Conservation (phyloP, 2,113 vertebrate species). For the Gambusia affinis region DNA sequence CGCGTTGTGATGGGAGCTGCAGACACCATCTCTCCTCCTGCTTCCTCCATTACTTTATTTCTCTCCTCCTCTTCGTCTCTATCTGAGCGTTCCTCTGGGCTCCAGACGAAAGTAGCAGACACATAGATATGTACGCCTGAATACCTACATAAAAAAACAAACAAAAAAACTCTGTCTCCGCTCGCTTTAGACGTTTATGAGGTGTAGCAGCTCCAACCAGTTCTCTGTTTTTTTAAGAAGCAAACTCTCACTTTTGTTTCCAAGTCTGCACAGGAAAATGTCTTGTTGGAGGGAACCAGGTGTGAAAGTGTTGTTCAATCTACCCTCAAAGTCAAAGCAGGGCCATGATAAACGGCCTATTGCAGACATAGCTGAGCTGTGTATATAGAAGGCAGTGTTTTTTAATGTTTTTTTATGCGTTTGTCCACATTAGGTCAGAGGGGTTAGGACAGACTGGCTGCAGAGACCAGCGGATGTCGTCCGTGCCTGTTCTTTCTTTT, state of each 20-base stretch:
- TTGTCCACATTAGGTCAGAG: neutral
- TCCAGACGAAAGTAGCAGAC: slow-evolving; percentile 1
- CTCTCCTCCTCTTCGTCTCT: neutral
- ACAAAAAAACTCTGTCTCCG: neutral
- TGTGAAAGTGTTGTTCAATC: slow-evolving; percentile 32
- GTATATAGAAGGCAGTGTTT: neutral
- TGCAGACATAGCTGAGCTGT: neutral
- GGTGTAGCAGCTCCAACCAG: neutral
- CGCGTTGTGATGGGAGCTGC: slow-evolving; percentile 16
- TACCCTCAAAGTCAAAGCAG: slow-evolving; percentile 38
- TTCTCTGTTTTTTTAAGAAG: neutral
- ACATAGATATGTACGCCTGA: slow-evolving; percentile 8
- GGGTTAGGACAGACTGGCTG: slow-evolving; percentile 23
- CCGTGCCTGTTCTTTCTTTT: neutral
- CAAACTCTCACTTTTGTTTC: neutral
- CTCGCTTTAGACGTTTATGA: slow-evolving; percentile 7
- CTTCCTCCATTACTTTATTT: slow-evolving; percentile 10
- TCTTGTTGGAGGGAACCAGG: slow-evolving; percentile 31
- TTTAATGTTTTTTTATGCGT: neutral
- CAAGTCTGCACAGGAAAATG: neutral
- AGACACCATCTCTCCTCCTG: slow-evolving; percentile 25
- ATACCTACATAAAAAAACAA: slow-evolving; percentile 4
- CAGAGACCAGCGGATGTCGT: slow-evolving; percentile 2
- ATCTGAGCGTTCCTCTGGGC: neutral
- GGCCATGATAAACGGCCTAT: slow-evolving; percentile 28